These are phyloP conservation scores for Lepus oiostolus DNA, from an alignment of 2,797 vertebrate genomes.

Conservation along the genomic window DNA sequence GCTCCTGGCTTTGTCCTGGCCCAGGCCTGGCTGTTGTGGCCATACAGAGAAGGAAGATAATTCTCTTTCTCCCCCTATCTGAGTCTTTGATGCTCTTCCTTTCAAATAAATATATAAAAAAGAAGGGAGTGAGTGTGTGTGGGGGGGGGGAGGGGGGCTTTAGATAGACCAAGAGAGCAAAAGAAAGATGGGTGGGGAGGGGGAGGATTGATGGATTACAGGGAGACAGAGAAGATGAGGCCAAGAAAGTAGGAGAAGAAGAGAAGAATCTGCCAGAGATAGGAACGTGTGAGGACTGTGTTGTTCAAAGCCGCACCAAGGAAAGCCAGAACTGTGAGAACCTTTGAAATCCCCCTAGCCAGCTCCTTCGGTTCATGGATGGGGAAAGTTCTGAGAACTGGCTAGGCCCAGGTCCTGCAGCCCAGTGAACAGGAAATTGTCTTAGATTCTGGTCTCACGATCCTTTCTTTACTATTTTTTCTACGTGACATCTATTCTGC, in stretches of 20 bases:
- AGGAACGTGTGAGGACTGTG: accelerated
- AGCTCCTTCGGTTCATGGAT: not conserved
- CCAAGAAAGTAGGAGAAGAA: not conserved
- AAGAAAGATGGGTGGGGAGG: not conserved
- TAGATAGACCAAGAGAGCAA: not conserved
- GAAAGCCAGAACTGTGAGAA: not conserved
- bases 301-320: not conserved
- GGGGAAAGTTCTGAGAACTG: not conserved
- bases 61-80: too few species aligned
- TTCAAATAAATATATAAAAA: too few species aligned
- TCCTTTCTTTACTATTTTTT: not conserved
- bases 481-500: not conserved
- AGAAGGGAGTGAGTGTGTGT: not conserved
- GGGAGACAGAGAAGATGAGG: not conserved
- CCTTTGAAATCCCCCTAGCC: not conserved
- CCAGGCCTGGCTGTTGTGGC: too few species aligned
- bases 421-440: not conserved
- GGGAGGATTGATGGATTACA: not conserved
- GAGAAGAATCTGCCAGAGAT: not conserved
- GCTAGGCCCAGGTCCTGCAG: too few species aligned
- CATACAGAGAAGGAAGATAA: too few species aligned
- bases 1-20: too few species aligned
- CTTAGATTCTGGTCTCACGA: not conserved
- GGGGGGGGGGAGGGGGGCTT: not conserved
- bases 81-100: too few species aligned